Base-by-base conservation (phyloP, 2,113 vertebrate species). In the Hoplias malabaricus region DNA sequence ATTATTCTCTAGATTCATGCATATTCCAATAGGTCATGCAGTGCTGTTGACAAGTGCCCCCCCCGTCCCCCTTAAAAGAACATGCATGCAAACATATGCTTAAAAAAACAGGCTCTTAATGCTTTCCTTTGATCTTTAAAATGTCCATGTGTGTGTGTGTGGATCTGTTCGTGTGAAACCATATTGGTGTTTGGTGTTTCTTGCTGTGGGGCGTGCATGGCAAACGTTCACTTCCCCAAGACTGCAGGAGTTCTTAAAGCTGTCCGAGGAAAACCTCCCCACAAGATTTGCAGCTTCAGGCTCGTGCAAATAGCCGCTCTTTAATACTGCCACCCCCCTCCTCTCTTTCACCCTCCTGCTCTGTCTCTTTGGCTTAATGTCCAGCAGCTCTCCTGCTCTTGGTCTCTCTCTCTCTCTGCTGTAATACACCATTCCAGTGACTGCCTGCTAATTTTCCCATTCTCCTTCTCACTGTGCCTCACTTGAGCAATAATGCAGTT, bases 191-290 rank as follows among this genome's bases (percentile, higher is more conserved):
- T 21, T 29, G 53, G 42, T 42, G 38, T 57, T 57, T 69, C 34
- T 31, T 76, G 50, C 25, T 59, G 12, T 71, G 23, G 25, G 31
- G 34, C 19, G 7, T 72, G 23, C 42, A 57, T 57, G 11, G 36
- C 31, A 43, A 43, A 59, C 59, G 50, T 42, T 57, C 53, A 57
- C 53, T 38, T 40, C 33, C 25, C 13, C 13, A 23, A 29, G 48
- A 14, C 69, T 40, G 46, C 34, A 38, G 50, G 14, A 56, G 69
- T 57, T 2, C 34, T 23, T 72, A 61, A 27, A 31, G 31, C 70
- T 73, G 38, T 73, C 54, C 21, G 54, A 73, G 70, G 54, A 19
- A 73, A 53, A 59, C 36, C 69, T 73, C 54, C 61, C 38, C 25
- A 43, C 38, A 61, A 61, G 38, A 73, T 73, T 43, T 46, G 54